A percentile compares a stretch with the other conserved stretches of the same genome.
phyloP scores from a whole-genome alignment of 2,113 vertebrate genomes.

The Tinamus guttatus region DNA sequence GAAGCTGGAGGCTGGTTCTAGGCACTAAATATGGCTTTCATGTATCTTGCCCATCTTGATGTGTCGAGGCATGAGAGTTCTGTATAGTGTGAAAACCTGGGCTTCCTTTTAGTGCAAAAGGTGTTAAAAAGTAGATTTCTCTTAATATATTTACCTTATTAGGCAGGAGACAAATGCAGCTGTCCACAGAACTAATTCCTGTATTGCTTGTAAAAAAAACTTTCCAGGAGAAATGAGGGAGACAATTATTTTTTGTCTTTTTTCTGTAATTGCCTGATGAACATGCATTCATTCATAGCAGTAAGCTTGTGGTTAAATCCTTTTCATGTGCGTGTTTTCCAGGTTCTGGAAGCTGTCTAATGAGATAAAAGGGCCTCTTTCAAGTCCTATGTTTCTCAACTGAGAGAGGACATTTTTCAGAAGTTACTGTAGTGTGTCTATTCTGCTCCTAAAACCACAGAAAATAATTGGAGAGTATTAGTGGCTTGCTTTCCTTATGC shows the following conservation, averaged over 20 bases:
- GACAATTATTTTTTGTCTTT: background rate
- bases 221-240: background rate
- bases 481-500: constrained; percentile 2
- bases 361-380: constrained; percentile 11
- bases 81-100: background rate
- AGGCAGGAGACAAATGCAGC: background rate
- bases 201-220: background rate
- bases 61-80: accelerated
- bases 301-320: background rate
- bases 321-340: background rate
- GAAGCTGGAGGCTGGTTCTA: background rate
- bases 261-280: background rate
- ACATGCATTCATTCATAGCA: background rate
- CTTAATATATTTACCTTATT: background rate
- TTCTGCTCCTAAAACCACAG: constrained; percentile 13
- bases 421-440: background rate
- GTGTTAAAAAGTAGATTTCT: background rate
- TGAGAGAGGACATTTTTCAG: background rate
- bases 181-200: background rate
- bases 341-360: background rate
- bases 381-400: background rate
- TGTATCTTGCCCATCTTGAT: accelerated
- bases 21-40: background rate
- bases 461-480: background rate
- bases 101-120: background rate